Evolutionary conservation across 2,797 vertebrate genomes (phyloP), one percentile per base, ranked within the genome.

Genomic region (Corythornis leucogaster): DNA sequence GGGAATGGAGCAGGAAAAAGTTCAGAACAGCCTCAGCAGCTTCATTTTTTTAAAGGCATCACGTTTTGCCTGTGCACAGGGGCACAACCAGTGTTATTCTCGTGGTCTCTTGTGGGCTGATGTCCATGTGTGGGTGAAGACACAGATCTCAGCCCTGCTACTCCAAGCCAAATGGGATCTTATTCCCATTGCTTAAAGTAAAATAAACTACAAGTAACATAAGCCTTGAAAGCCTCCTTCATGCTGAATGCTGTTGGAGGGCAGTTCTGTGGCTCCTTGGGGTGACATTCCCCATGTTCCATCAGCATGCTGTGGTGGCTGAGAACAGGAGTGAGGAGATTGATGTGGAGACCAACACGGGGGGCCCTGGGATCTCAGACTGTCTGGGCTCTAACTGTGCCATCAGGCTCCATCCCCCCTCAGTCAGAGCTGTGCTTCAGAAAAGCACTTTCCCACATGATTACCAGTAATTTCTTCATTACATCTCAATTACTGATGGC

Each of bases 401-500:
- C 0, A 22, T 71, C 24, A 70, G 28, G 7, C 30, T 87, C 48
- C 73, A 8, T 25, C 26, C 43, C 80, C 11, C 33, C 20, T 75
- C 85, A 53, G 53, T 75, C n/a, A 86, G 25, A 79, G 16, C 61
- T 68, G 43, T 22, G 24, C 22, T 57, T 78, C 59, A 6, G 81
- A 66, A 78, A 70, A 88, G 33, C 8, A 15, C 51, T 91, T 81
- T 35, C 19, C 71, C 64, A 16, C 15, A 21, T 6, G 17, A 9
- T 76, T 85, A 8, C 78, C n/a, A 28, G 61, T 93, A 70, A 89
- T 62, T 71, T 57, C 30, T 70, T 94, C 25, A n/a, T 84, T 76
- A 45, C 50, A 76, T 70, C 81, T 81, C 46, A 77, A 4, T 76
- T 89, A 78, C 35, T 3, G 19, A 4, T 81, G 73, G n/a, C 15